Evolutionary conservation across 1,140 invertebrate species (phyloP).

Genomic region (Diploscapter pachys): DNA sequence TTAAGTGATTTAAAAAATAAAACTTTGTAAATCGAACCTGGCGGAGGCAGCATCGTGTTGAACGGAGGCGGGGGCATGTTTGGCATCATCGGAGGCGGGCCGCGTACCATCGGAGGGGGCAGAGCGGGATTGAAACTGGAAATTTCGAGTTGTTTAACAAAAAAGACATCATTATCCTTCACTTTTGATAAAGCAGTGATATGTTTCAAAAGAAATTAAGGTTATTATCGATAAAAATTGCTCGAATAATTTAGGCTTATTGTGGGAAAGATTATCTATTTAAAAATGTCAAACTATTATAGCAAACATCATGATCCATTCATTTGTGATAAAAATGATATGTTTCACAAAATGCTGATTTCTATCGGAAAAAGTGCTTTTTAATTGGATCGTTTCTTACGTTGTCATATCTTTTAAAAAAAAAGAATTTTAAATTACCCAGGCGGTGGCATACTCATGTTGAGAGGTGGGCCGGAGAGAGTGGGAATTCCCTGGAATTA

Average conservation of each 20-base stretch:
- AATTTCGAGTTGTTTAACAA: not conserved
- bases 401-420: not conserved
- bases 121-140: conserved; percentile 44
- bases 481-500: conserved; percentile 21
- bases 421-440: conserved; percentile 19
- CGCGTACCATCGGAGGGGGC: conserved; percentile 38
- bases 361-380: not conserved
- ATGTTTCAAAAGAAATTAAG: not conserved
- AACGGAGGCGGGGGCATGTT: conserved; percentile 21
- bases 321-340: not conserved
- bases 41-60: conserved; percentile 31
- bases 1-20: conserved; percentile 4
- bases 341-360: not conserved
- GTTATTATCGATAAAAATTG: conserved; percentile 10
- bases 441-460: conserved; percentile 38
- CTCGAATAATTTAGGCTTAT: conserved; percentile 7
- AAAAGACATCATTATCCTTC: too few relatives aligned
- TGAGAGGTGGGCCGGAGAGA: conserved; percentile 17
- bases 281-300: not conserved
- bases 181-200: too few relatives aligned
- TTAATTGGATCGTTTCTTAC: too few relatives aligned
- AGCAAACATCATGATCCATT: not conserved
- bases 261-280: not conserved
- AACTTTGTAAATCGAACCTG: not conserved
- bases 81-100: conserved; percentile 12